phyloP scores from a whole-genome alignment of 1,140 invertebrate species.

The Euwallacea fornicatus region DNA sequence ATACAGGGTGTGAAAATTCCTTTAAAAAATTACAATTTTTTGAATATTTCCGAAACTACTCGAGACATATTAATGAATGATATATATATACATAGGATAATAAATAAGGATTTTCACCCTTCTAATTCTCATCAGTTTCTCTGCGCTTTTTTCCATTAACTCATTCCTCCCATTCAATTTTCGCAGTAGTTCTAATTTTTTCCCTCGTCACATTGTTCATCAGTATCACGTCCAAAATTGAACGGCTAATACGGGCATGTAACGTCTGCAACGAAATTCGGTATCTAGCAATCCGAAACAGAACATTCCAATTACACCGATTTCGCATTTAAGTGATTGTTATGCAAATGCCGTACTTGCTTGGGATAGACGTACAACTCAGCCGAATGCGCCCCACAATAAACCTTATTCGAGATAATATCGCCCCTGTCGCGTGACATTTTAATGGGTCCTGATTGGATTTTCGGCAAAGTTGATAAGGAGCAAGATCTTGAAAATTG shows the following conservation, averaged over 20 bases:
- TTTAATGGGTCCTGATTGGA: conserved; percentile 16
- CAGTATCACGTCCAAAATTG: background rate
- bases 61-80: too few species aligned
- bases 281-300: conserved; percentile 23
- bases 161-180: too few species aligned
- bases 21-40: too few species aligned
- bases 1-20: too few species aligned
- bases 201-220: too few species aligned
- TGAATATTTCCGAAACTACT: too few species aligned
- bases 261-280: conserved; percentile 11
- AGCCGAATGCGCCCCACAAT: conserved; percentile 12
- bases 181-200: too few species aligned
- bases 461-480: background rate
- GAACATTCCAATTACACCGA: conserved; percentile 28
- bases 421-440: conserved; percentile 7
- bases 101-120: too few species aligned
- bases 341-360: conserved; percentile 27
- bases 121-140: too few species aligned
- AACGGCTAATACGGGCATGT: conserved; percentile 1
- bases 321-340: conserved; percentile 29
- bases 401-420: conserved; percentile 8
- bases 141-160: too few species aligned
- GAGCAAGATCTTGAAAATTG: too few species aligned
- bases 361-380: conserved; percentile 16
- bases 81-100: too few species aligned